Percentiles rank a stretch among this genome's conserved stretches.
Evolutionary conservation across 2,797 vertebrate genomes (phyloP).

Genomic region (Rhinoraja longicauda): DNA sequence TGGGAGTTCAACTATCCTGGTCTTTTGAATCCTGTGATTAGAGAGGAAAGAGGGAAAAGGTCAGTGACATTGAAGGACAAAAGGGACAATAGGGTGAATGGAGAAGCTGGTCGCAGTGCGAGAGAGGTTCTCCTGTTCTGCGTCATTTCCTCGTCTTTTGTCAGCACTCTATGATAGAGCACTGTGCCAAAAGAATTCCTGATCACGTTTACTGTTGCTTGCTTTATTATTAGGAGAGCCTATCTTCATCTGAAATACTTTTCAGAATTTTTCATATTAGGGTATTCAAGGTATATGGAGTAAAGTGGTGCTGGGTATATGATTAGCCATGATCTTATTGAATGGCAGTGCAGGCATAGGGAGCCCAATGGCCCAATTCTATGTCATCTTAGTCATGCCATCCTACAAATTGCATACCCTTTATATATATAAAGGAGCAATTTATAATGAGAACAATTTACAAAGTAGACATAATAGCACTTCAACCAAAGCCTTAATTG

Average conservation of each 20-base stretch:
- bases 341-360: too few relatives aligned
- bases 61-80: too few relatives aligned
- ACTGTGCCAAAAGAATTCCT: background rate
- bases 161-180: background rate
- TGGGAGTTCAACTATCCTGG: background rate
- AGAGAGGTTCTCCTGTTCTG: background rate
- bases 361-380: too few relatives aligned
- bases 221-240: background rate
- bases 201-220: background rate
- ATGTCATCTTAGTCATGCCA: background rate
- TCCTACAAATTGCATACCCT: background rate
- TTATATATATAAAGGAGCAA: background rate
- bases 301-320: too few relatives aligned
- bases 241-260: too few relatives aligned
- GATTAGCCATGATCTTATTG: too few relatives aligned
- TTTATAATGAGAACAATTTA: conserved; percentile 17
- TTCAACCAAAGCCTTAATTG: background rate
- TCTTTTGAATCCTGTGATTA: background rate
- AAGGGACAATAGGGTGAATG: too few relatives aligned
- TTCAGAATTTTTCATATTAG: too few relatives aligned
- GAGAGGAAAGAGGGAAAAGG: background rate
- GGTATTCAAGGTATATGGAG: too few relatives aligned
- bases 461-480: background rate
- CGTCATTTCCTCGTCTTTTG: background rate
- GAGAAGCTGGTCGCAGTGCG: too few relatives aligned